phyloP scores from a whole-genome alignment of 2,113 vertebrate genomes.

The Girardinichthys multiradiatus region DNA sequence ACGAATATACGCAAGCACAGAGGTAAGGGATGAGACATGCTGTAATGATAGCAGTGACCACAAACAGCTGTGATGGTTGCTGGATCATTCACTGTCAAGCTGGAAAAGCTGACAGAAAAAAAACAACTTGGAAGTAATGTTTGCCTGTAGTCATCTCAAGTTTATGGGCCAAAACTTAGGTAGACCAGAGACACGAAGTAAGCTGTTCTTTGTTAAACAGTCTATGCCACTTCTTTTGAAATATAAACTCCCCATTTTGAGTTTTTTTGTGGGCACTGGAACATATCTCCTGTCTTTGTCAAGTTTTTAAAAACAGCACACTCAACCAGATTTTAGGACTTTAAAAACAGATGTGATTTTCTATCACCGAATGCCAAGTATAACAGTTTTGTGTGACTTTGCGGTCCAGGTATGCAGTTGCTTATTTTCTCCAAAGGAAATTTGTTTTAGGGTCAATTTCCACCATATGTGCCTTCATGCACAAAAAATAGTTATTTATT shows the following conservation, averaged over 20 bases:
- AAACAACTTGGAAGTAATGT: conserved; percentile 36
- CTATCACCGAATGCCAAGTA: conserved; percentile 28
- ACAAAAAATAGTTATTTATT: conserved; percentile 36
- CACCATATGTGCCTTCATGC: conserved; percentile 49
- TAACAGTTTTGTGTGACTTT: conserved; percentile 42
- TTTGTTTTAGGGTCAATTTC: conserved; percentile 67
- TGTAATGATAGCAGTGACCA: conserved; percentile 36
- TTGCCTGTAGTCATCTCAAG: conserved; percentile 44
- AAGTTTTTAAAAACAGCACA: conserved; percentile 16
- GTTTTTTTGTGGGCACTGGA: conserved; percentile 15
- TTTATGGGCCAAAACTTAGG: conserved; percentile 22
- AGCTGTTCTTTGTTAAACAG: conserved; percentile 52
- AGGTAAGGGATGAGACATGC: conserved; percentile 9
- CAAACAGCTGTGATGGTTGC: conserved; percentile 63
- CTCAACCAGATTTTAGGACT: background rate
- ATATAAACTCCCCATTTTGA: conserved; percentile 48
- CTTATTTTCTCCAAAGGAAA: conserved; percentile 58
- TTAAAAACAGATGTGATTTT: conserved; percentile 25
- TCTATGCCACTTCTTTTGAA: conserved; percentile 50
- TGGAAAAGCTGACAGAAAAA: conserved; percentile 48
- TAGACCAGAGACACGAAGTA: conserved; percentile 11
- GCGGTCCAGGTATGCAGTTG: conserved; percentile 55
- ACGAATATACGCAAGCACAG: conserved; percentile 9
- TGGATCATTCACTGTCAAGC: conserved; percentile 29
- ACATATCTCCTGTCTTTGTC: conserved; percentile 16